Evolutionary conservation across 2,113 vertebrate species (phyloP), one percentile per base, ranked within the genome.

Genomic region (Scomber japonicus): DNA sequence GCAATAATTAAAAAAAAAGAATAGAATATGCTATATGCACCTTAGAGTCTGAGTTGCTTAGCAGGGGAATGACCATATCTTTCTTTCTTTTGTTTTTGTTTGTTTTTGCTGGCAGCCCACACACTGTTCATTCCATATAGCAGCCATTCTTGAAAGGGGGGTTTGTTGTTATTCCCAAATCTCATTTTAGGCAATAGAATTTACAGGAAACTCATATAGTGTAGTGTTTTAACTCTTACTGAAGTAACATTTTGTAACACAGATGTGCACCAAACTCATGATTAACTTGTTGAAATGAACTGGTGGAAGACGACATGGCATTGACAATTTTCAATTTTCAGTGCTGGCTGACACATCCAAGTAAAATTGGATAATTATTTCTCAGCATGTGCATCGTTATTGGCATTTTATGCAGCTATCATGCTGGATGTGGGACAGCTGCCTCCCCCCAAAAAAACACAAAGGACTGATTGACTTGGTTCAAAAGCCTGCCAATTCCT

Each of bases 401-500:
- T 73, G 24, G 67, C 24, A 40, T 75, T 80, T 79, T 69, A 68
- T 53, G 27, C 71, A 57, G 63, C 71, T 45, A 54, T 82, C 70
- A 67, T 0, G 21, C 30, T 71, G 78, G 59, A 87, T 87, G 80
- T 78, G 84, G 64, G 82, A 76, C 82, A 87, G 73, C 80, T 78
- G 78, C 63, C 54, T 79, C 60, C 72, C 50, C 24, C 15, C 2
- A 55, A 67, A 61, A 61, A 70, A 53, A 69, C 83, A 77, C 19
- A 48, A 72, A 60, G 63, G 31, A 75, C 74, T 81, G 84, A 90
- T 75, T 87, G 89, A 90, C 84, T 90, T 92, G 87, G 87, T 86
- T 93, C 77, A 87, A 75, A 92, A 90, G 66, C 66, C 77, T 45
- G 68, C 81, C 71, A 75, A 27, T 27, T 67, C 70, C 88, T 94